phyloP scores from a whole-genome alignment of 2,888 invertebrate genomes.

The Hololepta plana region DNA sequence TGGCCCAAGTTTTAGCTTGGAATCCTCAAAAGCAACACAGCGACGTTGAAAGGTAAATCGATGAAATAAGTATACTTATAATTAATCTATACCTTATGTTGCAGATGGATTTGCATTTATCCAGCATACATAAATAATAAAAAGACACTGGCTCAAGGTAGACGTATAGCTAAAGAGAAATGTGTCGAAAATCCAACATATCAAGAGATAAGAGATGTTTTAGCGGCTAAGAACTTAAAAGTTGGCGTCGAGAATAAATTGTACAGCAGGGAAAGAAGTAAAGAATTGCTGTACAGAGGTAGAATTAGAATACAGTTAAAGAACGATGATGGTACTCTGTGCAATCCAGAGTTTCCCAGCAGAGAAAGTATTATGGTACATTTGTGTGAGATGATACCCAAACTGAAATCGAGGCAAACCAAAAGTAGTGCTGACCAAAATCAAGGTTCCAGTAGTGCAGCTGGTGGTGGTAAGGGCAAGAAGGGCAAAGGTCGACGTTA shows the following conservation, averaged over 20 bases:
- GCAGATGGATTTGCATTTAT: slow-evolving; percentile 90
- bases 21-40: slow-evolving; percentile 61
- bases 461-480: slow-evolving; percentile 18
- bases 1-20: slow-evolving; percentile 41
- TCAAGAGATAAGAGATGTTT: slow-evolving; percentile 86
- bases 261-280: slow-evolving; percentile 79
- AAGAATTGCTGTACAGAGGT: slow-evolving; percentile 71
- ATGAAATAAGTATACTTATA: too few relatives aligned
- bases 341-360: slow-evolving; percentile 50
- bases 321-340: slow-evolving; percentile 69
- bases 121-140: slow-evolving; percentile 93
- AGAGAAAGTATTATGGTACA: slow-evolving; percentile 62
- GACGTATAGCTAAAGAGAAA: slow-evolving; percentile 63
- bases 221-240: slow-evolving; percentile 63
- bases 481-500: slow-evolving; percentile 8
- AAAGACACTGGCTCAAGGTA: slow-evolving; percentile 76
- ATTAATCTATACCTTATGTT: too few relatives aligned
- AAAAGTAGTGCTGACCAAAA: slow-evolving; percentile 25
- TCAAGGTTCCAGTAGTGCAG: slow-evolving; percentile 13
- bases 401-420: slow-evolving; percentile 63
- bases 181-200: slow-evolving; percentile 92
- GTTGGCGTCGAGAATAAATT: slow-evolving; percentile 86
- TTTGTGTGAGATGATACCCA: slow-evolving; percentile 74
- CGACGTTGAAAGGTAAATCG: slow-evolving; percentile 51
- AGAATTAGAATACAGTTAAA: slow-evolving; percentile 84